Base-by-base conservation (phyloP, 2,888 invertebrate genomes). In the Priocnemis perturbator region DNA sequence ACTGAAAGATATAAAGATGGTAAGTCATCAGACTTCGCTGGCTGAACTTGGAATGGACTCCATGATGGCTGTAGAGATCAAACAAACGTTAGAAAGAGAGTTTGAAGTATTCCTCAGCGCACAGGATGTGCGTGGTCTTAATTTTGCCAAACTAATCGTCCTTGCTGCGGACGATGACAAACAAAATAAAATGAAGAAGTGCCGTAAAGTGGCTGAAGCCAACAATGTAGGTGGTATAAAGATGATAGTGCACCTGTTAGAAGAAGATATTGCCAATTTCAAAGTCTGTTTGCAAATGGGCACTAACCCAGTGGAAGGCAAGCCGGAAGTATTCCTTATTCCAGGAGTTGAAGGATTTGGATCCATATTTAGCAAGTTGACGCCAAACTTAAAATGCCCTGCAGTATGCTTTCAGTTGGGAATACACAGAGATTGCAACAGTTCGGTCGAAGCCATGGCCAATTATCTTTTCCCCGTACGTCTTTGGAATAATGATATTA, bases 1-100 rank as follows among this genome's bases (percentile, higher is more conserved):
- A 45, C 67, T 90, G 7, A 86, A 88, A 58, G 89, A 90, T 76
- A 85, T 86, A 85, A 95, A 94, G 89, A 92, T 92, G 0, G 92
- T 93, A 0, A 94, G 94, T 56, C 91, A 92, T 71, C 93, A 93
- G 82, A 92, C 93, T 0, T 93, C 94, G 0, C 90, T 99, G 1
- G 95, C 96, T 0, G 98, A 98, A 87, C 90, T 99, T 74, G 98
- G 98, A 44, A 95, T 99, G 94, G 98, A 99, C 90, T 98, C 98
- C 0, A 93, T 98, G 91, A 98, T 97, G 97, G 97, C 96, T 0
- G 96, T 98, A 0, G 98, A 99, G 90, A 97, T 99, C 78, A 98
- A 98, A 81, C 97, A 98, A 89, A 95, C 95, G 0, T 89, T 98
- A 1, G 97, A 98, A 88, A 91, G 97, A 81, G 96, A 97, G 86